A percentile compares a stretch with the other conserved stretches of the same genome.
phyloP scores from a whole-genome alignment of 2,888 invertebrate genomes.

The Synergus laeviventris region DNA sequence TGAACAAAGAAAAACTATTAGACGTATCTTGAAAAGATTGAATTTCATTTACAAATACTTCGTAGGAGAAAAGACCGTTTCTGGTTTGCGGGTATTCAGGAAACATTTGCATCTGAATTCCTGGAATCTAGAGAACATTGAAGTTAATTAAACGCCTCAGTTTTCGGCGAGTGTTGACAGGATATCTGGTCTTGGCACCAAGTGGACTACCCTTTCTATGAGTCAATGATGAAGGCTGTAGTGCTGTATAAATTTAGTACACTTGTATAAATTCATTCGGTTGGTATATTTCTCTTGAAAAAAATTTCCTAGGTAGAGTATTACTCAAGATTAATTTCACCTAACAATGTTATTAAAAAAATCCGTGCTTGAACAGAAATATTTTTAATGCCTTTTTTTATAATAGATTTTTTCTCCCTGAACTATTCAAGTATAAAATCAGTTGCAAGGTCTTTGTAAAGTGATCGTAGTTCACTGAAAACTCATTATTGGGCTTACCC shows the following conservation, averaged over 20 bases:
- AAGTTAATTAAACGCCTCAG: constrained; percentile 69
- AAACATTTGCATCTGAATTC: constrained; percentile 66
- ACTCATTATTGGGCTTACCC: not conserved
- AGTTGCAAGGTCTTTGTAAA: not conserved
- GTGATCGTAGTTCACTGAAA: not conserved
- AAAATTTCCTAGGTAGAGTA: too few species aligned
- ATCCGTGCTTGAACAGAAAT: too few species aligned
- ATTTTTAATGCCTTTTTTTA: too few species aligned
- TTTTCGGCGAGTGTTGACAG: constrained; percentile 61
- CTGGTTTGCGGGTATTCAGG: not conserved
- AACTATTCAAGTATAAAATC: not conserved
- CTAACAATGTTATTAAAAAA: too few species aligned
- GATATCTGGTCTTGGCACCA: constrained; percentile 66
- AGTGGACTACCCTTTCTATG: constrained; percentile 60
- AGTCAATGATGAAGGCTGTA: not conserved
- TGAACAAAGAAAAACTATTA: not conserved
- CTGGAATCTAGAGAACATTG: constrained; percentile 54
- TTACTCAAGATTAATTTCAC: too few species aligned
- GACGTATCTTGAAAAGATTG: not conserved
- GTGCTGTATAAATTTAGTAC: not conserved
- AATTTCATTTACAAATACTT: not conserved
- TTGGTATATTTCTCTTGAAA: not conserved
- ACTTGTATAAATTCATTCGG: not conserved
- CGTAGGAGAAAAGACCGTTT: not conserved
- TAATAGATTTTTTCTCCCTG: too few species aligned